Conservation (phyloP, 2,113 vertebrate species). For the Prinia subflava region DNA sequence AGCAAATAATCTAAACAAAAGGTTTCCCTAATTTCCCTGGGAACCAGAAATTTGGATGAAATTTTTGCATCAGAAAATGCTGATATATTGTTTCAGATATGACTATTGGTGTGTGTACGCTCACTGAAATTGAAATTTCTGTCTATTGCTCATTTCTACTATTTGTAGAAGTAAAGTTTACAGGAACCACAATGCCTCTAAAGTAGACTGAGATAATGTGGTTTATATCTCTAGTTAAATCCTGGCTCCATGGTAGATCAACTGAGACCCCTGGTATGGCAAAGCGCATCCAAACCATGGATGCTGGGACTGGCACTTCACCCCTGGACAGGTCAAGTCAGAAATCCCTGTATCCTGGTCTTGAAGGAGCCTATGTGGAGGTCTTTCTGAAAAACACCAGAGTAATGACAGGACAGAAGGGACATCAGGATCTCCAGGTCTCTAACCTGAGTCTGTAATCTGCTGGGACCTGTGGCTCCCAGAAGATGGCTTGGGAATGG, state of each 20-base stretch:
- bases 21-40: background rate
- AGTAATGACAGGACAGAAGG: background rate
- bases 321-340: accelerated
- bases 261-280: background rate
- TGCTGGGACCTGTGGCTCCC: background rate
- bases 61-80: background rate
- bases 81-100: background rate
- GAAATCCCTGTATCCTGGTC: background rate
- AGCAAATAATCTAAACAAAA: background rate
- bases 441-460: background rate
- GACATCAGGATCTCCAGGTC: background rate
- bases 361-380: background rate
- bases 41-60: background rate
- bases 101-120: background rate
- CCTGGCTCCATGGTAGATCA: background rate
- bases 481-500: background rate
- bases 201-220: background rate
- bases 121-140: background rate
- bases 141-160: background rate
- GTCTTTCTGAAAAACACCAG: background rate
- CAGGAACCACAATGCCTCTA: background rate
- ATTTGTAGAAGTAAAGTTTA: background rate
- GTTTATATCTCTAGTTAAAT: background rate
- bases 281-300: background rate
- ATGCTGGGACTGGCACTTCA: accelerated